Conservation (phyloP, 2,113 vertebrate genomes). For the Hippocampus comes region DNA sequence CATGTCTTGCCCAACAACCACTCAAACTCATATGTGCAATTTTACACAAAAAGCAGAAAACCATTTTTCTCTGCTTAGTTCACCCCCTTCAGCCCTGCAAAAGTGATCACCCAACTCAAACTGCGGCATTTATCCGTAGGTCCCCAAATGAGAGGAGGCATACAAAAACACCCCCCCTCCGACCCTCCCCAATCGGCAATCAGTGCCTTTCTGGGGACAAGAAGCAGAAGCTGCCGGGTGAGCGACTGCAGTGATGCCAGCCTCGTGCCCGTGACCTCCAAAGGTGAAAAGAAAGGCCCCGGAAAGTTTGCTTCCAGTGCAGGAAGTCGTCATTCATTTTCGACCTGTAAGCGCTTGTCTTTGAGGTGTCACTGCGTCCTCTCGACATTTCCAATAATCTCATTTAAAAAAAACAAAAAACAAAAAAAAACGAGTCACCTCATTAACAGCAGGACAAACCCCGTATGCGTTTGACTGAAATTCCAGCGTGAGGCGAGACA, state of each 20-base stretch:
- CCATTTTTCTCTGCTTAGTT: too few relatives aligned
- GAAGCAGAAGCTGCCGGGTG: conserved; percentile 47
- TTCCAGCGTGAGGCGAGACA: too few relatives aligned
- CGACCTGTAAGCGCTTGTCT: not conserved
- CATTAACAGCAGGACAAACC: too few relatives aligned
- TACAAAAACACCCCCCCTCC: conserved; percentile 4
- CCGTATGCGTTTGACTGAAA: too few relatives aligned
- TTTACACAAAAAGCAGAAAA: too few relatives aligned
- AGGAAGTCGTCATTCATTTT: conserved; percentile 1
- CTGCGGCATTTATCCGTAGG: not conserved
- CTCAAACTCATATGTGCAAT: too few relatives aligned
- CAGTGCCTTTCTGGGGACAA: conserved; percentile 25
- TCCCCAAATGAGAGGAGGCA: not conserved
- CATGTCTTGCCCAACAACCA: too few relatives aligned
- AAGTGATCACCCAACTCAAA: not conserved
- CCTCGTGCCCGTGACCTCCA: conserved; percentile 41
- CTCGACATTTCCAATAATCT: not conserved
- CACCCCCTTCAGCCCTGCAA: not conserved
- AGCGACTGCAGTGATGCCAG: conserved; percentile 47
- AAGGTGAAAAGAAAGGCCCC: conserved; percentile 40
- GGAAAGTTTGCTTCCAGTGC: conserved; percentile 26
- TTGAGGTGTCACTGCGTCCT: not conserved
- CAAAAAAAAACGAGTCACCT: too few relatives aligned
- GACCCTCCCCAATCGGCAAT: not conserved
- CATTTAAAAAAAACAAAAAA: too few relatives aligned